Conservation (phyloP, 2,888 invertebrate species). For the Phytoseiulus persimilis region DNA sequence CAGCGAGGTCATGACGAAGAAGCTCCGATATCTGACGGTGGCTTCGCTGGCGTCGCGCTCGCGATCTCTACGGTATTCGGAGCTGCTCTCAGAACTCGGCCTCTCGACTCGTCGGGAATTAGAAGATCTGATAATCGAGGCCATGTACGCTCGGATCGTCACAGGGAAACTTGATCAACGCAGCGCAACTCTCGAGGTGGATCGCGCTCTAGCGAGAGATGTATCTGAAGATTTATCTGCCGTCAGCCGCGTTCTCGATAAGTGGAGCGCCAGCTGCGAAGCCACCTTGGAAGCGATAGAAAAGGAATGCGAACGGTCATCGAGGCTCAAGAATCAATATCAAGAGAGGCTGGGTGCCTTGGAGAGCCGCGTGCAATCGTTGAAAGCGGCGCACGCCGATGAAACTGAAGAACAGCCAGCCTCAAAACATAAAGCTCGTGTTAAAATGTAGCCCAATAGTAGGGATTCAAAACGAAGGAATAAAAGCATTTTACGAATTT, state of each 20-base stretch:
- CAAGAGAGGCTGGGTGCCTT: not conserved
- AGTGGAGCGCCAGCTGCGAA: constrained; percentile 14
- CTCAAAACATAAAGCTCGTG: not conserved
- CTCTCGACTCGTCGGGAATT: constrained; percentile 83
- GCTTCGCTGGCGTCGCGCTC: constrained; percentile 83
- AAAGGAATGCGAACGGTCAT: not conserved
- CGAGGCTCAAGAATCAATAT: not conserved
- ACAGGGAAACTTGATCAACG: constrained; percentile 94
- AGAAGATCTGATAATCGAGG: constrained; percentile 94
- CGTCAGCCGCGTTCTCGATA: constrained; percentile 1
- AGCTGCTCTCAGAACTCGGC: constrained; percentile 73
- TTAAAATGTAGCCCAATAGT: not conserved
- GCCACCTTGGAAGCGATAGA: not conserved
- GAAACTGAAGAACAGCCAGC: not conserved
- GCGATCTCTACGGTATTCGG: constrained; percentile 74
- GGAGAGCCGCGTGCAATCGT: not conserved
- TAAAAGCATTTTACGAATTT: not conserved
- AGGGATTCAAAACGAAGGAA: not conserved
- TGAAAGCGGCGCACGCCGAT: not conserved
- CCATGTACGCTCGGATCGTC: constrained; percentile 93
- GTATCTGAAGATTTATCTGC: constrained; percentile 53
- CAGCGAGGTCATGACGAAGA: constrained; percentile 71
- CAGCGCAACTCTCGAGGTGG: constrained; percentile 82
- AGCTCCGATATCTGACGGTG: constrained; percentile 84
- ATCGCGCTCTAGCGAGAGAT: constrained; percentile 86